Evolutionary conservation across 2,797 vertebrate species (phyloP), one percentile per base, ranked within the genome.

Genomic region (Propithecus deckenii): DNA sequence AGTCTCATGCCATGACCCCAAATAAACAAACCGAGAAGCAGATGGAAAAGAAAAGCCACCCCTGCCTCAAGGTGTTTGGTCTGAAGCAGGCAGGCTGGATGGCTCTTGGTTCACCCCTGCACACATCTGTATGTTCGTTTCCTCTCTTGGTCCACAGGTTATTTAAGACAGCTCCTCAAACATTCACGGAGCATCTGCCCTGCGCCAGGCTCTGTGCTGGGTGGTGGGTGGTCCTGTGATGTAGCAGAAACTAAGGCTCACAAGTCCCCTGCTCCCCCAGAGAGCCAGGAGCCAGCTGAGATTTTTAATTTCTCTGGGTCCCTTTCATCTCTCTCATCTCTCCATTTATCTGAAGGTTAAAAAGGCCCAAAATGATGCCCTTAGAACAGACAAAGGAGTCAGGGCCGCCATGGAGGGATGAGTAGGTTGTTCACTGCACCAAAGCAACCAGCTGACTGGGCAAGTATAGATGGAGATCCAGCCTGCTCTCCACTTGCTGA

Each of bases 321-420:
- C 43, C 80, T 89, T n/a, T 94, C 28, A 67, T 72, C 93, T 59
- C 79, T 89, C 35, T 93, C 38, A 63, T 17, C 22, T 86, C 89
- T 86, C 75, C 28, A 12, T 61, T 43, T 91, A 76, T 38, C 79
- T 91, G 28, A 81, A 89, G 59, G 38, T 43, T 74, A 7, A 67
- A 89, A 67, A 63, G 35, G 15, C 46, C 35, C 71, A 52, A 14
- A 20, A 30, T 46, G 43, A 65, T 59, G 59, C 20, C 55, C 92
- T 72, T 85, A 65, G 81, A 80, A 63, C 10, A 90, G 76, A 59
- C 9, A 14, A 25, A 59, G 52, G 17, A 5, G 46, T 13, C 59
- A 57, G 57, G 25, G 41, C 12, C 32, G 57, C 48, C 46, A 43
- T 0, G n/a, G 17, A 50, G 4, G 43, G 46, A 41, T 35, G 78